Evolutionary conservation across 2,113 vertebrate species (phyloP).

Genomic region (Pyrgilauda ruficollis): DNA sequence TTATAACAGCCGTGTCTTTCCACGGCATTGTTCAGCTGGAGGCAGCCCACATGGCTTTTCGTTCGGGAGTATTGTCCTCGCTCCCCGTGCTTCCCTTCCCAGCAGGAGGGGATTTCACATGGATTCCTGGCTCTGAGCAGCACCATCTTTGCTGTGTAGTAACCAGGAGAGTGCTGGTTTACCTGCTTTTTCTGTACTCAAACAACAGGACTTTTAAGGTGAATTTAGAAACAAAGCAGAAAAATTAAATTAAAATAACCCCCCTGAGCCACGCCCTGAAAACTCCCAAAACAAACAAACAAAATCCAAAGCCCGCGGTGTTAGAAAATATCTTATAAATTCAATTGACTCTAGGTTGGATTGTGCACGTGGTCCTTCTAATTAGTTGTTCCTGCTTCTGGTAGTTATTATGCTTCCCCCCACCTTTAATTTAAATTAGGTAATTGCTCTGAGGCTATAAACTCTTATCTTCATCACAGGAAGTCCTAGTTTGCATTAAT

Average conservation of each 20-base stretch:
- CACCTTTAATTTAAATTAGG: conserved; percentile 10
- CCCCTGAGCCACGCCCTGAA: rapidly evolving
- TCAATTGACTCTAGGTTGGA: neutral
- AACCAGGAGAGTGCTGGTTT: neutral
- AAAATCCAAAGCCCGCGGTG: neutral
- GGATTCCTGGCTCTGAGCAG: neutral
- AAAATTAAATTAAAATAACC: neutral
- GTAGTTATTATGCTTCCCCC: neutral
- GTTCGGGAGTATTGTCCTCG: neutral
- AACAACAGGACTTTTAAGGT: neutral
- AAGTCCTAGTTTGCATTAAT: conserved; percentile 47
- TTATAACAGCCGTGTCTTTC: conserved; percentile 34
- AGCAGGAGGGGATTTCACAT: neutral
- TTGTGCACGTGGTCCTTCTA: neutral
- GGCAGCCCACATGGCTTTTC: conserved; percentile 52
- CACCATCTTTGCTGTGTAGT: neutral
- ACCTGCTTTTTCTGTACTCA: neutral
- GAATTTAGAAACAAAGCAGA: neutral
- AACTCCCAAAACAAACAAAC: neutral
- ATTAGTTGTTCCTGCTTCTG: conserved; percentile 2
- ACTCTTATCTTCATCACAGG: conserved; percentile 14
- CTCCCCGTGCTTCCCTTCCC: conserved; percentile 9
- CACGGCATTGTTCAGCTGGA: conserved; percentile 46
- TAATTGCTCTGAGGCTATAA: conserved; percentile 13
- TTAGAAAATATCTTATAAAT: neutral